These are phyloP conservation scores for Oxystoma pomonae DNA, from an alignment of 2,888 invertebrate species.

Conservation along the genomic window DNA sequence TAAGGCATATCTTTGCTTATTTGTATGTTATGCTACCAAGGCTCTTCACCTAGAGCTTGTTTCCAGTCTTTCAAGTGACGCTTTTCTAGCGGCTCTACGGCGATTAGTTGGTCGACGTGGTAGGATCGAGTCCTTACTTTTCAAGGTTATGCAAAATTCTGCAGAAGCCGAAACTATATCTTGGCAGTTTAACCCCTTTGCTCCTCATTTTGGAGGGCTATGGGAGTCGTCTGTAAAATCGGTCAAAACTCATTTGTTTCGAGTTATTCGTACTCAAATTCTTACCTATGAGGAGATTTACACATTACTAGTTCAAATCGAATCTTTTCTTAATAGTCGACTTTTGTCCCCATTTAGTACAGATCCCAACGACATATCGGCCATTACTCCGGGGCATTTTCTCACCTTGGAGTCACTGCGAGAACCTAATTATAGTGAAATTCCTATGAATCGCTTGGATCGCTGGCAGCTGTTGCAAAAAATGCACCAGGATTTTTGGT, in stretches of 20 bases:
- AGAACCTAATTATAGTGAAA: neutral
- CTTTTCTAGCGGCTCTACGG: slow-evolving; percentile 28
- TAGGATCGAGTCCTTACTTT: slow-evolving; percentile 10
- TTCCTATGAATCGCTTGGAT: neutral
- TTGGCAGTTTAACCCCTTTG: slow-evolving; percentile 8
- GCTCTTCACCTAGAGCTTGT: neutral
- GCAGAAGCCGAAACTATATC: neutral
- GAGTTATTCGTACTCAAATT: slow-evolving; percentile 9
- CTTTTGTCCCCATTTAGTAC: slow-evolving; percentile 7
- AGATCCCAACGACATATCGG: slow-evolving; percentile 13
- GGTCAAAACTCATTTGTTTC: slow-evolving; percentile 10
- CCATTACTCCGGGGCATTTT: slow-evolving; percentile 18
- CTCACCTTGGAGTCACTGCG: slow-evolving; percentile 10
- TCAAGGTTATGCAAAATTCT: neutral
- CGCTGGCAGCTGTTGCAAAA: slow-evolving; percentile 13
- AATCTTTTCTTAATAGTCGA: slow-evolving; percentile 11
- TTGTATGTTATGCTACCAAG: slow-evolving; percentile 5
- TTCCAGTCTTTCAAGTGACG: neutral
- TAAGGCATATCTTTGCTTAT: too few relatives aligned
- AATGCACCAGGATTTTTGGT: slow-evolving; percentile 21
- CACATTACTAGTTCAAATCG: slow-evolving; percentile 12
- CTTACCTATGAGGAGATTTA: slow-evolving; percentile 11
- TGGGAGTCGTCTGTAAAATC: slow-evolving; percentile 14
- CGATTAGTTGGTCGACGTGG: slow-evolving; percentile 28
- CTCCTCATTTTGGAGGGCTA: slow-evolving; percentile 13